These are phyloP conservation scores for Actinostola sp. DNA, from an alignment of 92 coral and sea anemone species.

Conservation along the genomic window DNA sequence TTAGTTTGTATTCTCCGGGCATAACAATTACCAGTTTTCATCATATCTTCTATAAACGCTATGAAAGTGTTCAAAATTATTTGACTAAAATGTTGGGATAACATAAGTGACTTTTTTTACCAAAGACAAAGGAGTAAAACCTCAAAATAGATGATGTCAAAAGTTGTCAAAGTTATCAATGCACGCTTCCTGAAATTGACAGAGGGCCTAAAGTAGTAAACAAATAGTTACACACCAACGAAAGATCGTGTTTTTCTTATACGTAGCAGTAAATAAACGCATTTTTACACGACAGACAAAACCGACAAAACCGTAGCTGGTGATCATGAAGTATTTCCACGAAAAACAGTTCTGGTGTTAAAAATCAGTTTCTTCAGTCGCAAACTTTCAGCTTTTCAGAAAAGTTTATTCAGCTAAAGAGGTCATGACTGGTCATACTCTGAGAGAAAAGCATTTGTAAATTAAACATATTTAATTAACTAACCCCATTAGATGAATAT, in stretches of 20 bases:
- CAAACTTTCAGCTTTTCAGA: too few species aligned
- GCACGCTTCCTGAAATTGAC: not conserved
- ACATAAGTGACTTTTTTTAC: not conserved
- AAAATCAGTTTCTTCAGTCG: too few species aligned
- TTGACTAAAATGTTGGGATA: not conserved
- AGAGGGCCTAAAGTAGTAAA: slow-evolving; percentile 5
- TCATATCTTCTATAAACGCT: too few species aligned
- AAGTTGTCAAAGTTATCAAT: slow-evolving; percentile 7
- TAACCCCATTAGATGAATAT: not conserved
- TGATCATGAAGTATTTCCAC: too few species aligned
- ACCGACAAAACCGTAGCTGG: not conserved
- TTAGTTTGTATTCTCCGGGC: too few species aligned
- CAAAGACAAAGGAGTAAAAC: not conserved
- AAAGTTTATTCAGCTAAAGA: too few species aligned
- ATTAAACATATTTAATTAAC: not conserved
- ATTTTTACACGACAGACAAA: not conserved
- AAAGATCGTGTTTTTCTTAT: slow-evolving; percentile 2
- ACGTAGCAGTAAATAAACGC: not conserved
- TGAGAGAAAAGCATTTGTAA: not conserved
- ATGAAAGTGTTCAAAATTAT: too few species aligned
- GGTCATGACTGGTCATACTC: not conserved
- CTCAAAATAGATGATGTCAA: slow-evolving; percentile 1
- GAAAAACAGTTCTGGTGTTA: too few species aligned
- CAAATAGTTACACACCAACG: not conserved
- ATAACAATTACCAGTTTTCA: too few species aligned